Evolutionary conservation across 2,888 invertebrate species (phyloP).

Genomic region (Diadegma fenestrale): DNA sequence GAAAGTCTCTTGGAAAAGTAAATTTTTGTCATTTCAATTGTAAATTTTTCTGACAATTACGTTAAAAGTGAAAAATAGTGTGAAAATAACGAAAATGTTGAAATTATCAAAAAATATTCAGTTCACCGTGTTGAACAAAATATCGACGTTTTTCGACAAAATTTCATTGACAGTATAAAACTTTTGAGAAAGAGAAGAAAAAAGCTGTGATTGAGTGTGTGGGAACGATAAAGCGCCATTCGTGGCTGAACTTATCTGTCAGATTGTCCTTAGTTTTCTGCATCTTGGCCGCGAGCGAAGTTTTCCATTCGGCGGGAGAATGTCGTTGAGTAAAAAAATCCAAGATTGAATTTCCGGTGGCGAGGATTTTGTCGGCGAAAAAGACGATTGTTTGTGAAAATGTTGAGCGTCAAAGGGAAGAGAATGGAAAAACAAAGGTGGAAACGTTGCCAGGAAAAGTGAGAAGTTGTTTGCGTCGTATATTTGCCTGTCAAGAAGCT

Average conservation of each 20-base stretch:
- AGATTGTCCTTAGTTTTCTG: slow-evolving; percentile 38
- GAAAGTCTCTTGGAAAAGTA: too few relatives aligned
- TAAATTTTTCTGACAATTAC: too few relatives aligned
- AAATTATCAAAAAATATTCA: too few relatives aligned
- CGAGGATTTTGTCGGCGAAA: background rate
- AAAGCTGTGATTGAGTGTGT: background rate
- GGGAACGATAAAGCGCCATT: slow-evolving; percentile 49
- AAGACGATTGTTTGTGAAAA: background rate
- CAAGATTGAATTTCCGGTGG: background rate
- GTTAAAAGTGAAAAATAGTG: too few relatives aligned
- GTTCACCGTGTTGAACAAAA: too few relatives aligned
- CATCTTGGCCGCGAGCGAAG: background rate
- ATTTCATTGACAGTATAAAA: too few relatives aligned
- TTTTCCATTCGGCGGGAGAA: background rate
- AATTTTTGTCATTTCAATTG: too few relatives aligned
- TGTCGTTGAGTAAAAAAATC: background rate
- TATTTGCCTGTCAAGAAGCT: background rate
- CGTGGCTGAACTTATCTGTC: slow-evolving; percentile 62
- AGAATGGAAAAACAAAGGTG: background rate
- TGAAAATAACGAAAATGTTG: too few relatives aligned
- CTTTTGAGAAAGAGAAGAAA: background rate
- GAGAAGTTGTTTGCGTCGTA: background rate
- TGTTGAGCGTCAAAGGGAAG: background rate
- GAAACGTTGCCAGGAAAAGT: background rate
- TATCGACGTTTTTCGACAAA: too few relatives aligned